Base-by-base conservation (phyloP, 2,797 vertebrate genomes). In the Lutjanus campechanus region DNA sequence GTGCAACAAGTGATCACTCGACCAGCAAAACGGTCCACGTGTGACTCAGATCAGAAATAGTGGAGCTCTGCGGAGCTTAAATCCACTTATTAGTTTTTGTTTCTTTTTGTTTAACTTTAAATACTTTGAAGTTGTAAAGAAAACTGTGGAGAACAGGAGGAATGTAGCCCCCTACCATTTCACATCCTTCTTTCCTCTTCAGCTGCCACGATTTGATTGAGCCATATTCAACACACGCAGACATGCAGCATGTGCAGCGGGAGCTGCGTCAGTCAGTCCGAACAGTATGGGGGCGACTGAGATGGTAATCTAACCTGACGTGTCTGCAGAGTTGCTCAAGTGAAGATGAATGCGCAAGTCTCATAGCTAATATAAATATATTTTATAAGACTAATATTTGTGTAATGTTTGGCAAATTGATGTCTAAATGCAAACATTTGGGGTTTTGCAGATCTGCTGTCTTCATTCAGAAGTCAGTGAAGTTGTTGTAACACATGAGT, bases 71-170 rank as follows among this genome's bases (percentile, higher is more conserved):
- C 61, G 11, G 63, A 83, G 65, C 72, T 86, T 77, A 69, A 81
- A 88, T 87, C 65, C 70, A 77, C 70, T 75, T 70, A 65, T 72
- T 66, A 69, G 50, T 53, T 80, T 54, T 68, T 69, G 68, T 41
- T 49, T 65, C 43, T 65, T 75, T 66, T 75, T 53, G 2, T 88
- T 79, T 79, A 41, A 63, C 63, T 71, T 82, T 76, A 29, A 80
- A 82, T 82, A 81, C 85, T 88, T 90, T 90, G 83, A 92, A 85
- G 81, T 90, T 88, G 81, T 86, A 85, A 88, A 89, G 86, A 89
- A 92, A 90, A 89, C 90, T 89, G 87, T 89, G 89, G 92, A 90
- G 89, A 86, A 89, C 81, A 78, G 86, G 85, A 91, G 89, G 90
- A 93, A 90, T 90, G 90, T 91, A 90, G 80, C 85, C 85, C 85